Conservation (phyloP, 1,140 invertebrate genomes). For the Microplitis mediator region DNA sequence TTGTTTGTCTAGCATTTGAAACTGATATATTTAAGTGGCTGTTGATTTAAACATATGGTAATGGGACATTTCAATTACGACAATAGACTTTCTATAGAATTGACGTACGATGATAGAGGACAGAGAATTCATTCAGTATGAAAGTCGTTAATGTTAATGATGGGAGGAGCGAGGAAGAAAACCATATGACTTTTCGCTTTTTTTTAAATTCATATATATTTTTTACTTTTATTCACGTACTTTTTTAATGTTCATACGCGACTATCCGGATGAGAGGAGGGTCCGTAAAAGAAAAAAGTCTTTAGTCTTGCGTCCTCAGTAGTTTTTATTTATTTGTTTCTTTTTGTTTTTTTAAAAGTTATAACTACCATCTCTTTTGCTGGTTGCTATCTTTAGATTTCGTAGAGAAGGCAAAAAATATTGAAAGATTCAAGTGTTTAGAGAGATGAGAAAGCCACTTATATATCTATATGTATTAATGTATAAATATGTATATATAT, state of each 20-base stretch:
- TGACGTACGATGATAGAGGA: slow-evolving; percentile 48
- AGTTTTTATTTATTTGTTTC: background rate
- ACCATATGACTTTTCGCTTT: slow-evolving; percentile 11
- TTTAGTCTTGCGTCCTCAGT: slow-evolving; percentile 6
- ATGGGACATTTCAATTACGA: slow-evolving; percentile 38
- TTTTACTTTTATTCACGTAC: slow-evolving; percentile 16
- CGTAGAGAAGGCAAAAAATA: slow-evolving; percentile 16
- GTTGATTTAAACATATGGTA: background rate
- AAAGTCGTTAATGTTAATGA: slow-evolving; percentile 12
- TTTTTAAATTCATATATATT: background rate
- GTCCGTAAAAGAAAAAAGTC: slow-evolving; percentile 9
- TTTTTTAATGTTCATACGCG: slow-evolving; percentile 15
- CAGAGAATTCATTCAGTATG: slow-evolving; percentile 56
- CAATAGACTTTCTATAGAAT: slow-evolving; percentile 9
- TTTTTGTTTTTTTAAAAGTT: slow-evolving; percentile 11
- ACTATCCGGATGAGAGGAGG: slow-evolving; percentile 19
- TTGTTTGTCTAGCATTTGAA: too few species aligned
- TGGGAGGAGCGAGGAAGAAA: slow-evolving; percentile 19
- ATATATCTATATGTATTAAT: background rate
- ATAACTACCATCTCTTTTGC: background rate
- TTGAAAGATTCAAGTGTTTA: slow-evolving; percentile 24
- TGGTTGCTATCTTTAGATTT: slow-evolving; percentile 14
- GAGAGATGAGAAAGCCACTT: slow-evolving; percentile 23
- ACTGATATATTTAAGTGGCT: too few species aligned
- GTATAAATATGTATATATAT: too few species aligned